Percentiles rank a stretch among this genome's conserved stretches.
These are phyloP conservation scores for Hemitrygon akajei DNA, from an alignment of 2,797 vertebrate genomes.

Conservation along the genomic window DNA sequence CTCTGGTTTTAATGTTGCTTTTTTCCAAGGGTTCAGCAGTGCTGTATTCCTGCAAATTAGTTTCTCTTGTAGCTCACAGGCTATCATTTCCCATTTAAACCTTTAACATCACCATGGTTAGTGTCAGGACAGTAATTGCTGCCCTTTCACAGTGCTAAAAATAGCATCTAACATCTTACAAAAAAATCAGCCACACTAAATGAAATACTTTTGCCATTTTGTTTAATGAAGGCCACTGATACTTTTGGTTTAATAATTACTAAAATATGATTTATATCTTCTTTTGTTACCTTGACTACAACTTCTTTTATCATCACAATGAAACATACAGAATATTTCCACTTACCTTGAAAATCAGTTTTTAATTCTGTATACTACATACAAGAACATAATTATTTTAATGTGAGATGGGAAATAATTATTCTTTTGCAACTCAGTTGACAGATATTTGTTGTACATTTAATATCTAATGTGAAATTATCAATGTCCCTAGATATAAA, in stretches of 20 bases:
- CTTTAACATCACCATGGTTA: neutral
- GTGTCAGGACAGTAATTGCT: conserved; percentile 27
- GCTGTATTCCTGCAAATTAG: neutral
- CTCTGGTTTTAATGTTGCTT: neutral
- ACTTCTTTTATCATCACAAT: neutral
- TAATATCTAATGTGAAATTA: neutral
- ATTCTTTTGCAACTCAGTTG: neutral
- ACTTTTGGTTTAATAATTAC: neutral
- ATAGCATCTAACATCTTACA: neutral
- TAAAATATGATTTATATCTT: neutral
- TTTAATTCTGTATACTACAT: no score
- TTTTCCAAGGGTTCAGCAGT: neutral
- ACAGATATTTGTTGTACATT: neutral
- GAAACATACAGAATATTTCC: neutral
- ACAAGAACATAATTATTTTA: neutral
- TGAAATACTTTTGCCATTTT: neutral
- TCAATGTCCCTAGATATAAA: neutral
- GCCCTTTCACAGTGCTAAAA: neutral
- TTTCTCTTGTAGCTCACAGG: neutral
- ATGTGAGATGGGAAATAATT: neutral
- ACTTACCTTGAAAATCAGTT: neutral
- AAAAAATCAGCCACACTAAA: neutral
- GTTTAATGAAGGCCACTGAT: neutral
- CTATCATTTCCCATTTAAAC: neutral
- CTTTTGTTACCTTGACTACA: neutral